These are phyloP conservation scores for Narcine bancroftii DNA, from an alignment of 2,113 vertebrate genomes.

Conservation along the genomic window DNA sequence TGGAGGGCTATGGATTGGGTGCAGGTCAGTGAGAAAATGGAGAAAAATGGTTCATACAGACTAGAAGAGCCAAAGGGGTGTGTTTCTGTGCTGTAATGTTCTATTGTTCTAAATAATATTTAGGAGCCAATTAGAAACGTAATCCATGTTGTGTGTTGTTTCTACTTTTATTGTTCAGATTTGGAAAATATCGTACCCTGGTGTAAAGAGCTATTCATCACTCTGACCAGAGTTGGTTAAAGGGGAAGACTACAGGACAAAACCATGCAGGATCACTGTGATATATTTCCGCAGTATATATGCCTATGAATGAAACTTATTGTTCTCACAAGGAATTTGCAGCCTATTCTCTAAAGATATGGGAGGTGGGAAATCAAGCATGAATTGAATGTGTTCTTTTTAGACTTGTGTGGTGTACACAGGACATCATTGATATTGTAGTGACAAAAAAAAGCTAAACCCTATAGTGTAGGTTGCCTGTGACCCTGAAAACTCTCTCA, in stretches of 20 bases:
- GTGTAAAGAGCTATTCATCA: background rate
- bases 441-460: background rate
- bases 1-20: no score
- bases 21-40: no score
- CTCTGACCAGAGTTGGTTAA: background rate
- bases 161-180: background rate
- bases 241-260: background rate
- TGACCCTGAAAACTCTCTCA: no score
- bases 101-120: no score
- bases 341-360: background rate
- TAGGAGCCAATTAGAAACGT: background rate
- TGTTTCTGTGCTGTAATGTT: no score
- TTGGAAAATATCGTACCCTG: background rate
- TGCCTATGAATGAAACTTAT: background rate
- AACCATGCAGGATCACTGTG: background rate
- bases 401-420: background rate
- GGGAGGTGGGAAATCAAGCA: conserved; percentile 9
- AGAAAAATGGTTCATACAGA: no score
- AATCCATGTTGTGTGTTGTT: background rate
- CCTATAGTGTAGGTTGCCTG: background rate
- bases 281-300: background rate
- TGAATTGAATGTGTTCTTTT: conserved; percentile 22
- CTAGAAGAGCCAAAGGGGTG: no score
- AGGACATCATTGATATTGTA: background rate
- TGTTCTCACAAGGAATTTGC: conserved; percentile 5